Conservation (phyloP, 2,113 vertebrate species). For the Gadus macrocephalus region DNA sequence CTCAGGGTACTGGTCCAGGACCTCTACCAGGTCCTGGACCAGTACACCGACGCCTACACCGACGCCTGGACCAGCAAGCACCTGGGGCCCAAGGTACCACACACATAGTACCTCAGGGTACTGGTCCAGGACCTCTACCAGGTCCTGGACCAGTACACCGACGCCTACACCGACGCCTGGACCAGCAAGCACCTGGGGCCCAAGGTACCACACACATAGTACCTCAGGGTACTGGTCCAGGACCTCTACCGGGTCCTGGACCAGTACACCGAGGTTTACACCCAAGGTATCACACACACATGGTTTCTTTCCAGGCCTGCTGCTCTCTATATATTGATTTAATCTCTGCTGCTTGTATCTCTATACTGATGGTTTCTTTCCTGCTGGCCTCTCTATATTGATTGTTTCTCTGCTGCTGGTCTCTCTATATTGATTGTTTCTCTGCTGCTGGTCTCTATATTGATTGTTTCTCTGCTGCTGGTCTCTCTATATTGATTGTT, state of each 20-base stretch:
- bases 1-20: not conserved
- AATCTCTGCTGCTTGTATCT: too few species aligned
- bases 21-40: not conserved
- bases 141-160: not conserved
- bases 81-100: constrained; percentile 36
- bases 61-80: constrained; percentile 75
- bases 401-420: too few species aligned
- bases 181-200: constrained; percentile 40
- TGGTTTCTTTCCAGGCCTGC: too few species aligned
- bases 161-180: constrained; percentile 23
- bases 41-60: constrained; percentile 64
- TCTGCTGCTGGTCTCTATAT: too few species aligned
- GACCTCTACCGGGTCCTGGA: too few species aligned
- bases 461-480: too few species aligned
- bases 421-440: too few species aligned
- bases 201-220: constrained; percentile 36
- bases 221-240: not conserved
- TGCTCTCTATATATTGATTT: too few species aligned
- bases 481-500: too few species aligned
- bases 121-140: too few species aligned
- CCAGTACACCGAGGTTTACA: constrained; percentile 71
- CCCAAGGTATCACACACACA: constrained; percentile 35
- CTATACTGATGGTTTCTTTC: too few species aligned
- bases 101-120: not conserved
- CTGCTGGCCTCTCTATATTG: too few species aligned